Base-by-base conservation (phyloP, 2,888 invertebrate species). In the Erpobdella octoculata region DNA sequence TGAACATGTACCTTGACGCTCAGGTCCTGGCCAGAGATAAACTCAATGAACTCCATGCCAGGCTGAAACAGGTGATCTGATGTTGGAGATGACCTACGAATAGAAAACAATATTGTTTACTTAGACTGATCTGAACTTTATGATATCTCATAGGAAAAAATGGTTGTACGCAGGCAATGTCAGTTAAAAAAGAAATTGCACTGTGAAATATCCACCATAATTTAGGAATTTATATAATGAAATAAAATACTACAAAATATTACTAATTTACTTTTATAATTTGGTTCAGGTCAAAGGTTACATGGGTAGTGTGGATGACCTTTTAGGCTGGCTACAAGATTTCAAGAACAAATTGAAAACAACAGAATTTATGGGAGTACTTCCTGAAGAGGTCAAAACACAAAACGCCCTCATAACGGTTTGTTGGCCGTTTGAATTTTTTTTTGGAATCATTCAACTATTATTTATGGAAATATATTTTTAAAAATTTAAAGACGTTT, bases 301-400 rank as follows among this genome's bases (percentile, higher is more conserved):
- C 75, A 77, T 81, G 33, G 82, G 81, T 9, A 81, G 81, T 35
- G 78, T 83, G 15, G 83, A 83, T 74, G 81, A 81, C 69, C 76
- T 79, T 68, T 75, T 82, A 46, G 77, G 79, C 21, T 80, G 80
- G 79, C 74, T 81, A n/a, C 78, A 78, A 68, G 81, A 82, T 41
- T 78, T 81, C 68, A 71, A 80, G 25, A 76, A 75, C 35, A 79
- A 81, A 48, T 77, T 83, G 12, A 81, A 81, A 71, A 77, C 78
- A 12, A 78, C 80, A 4, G 75, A 78, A 18, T 81, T 82, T 5
- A 79, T 82, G 74, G 82, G 82, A 15, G 82, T 82, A 33, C 76
- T 82, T 41, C 81, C 81, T 9, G 81, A 82, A 38, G 80, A 81
- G 18, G 79, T 81, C 9, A 79, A 80, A 70, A 76, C 76, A 53